These are phyloP conservation scores for Astreopora myriophthalma DNA, from an alignment of 64 coral and sea anemone species.

Conservation along the genomic window DNA sequence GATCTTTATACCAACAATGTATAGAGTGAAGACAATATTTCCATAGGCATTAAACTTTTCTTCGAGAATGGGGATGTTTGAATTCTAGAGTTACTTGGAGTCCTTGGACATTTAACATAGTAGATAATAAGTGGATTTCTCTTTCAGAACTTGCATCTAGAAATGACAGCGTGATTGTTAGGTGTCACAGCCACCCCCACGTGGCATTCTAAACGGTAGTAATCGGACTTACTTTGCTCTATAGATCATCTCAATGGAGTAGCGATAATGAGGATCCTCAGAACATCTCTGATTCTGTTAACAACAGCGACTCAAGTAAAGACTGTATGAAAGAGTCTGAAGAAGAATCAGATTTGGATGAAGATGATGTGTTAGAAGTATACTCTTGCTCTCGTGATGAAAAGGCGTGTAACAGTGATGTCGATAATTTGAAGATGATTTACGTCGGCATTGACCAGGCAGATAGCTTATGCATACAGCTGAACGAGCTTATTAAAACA, in stretches of 20 bases:
- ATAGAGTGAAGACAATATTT: slow-evolving; percentile 13
- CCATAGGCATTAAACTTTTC: not conserved
- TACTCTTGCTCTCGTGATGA: slow-evolving; percentile 50
- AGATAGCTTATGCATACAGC: slow-evolving; percentile 48
- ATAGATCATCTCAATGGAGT: slow-evolving; percentile 19
- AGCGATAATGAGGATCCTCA: slow-evolving; percentile 23
- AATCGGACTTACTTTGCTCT: slow-evolving; percentile 51
- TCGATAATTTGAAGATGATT: slow-evolving; percentile 71
- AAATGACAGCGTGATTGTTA: slow-evolving; percentile 63
- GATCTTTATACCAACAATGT: not conserved
- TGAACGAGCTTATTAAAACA: slow-evolving; percentile 58
- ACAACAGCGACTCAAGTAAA: slow-evolving; percentile 57
- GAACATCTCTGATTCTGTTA: slow-evolving; percentile 40
- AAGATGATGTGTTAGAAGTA: slow-evolving; percentile 22
- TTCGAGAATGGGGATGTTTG: not conserved
- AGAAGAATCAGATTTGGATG: slow-evolving; percentile 59
- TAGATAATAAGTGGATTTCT: slow-evolving; percentile 37
- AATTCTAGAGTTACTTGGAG: slow-evolving; percentile 12
- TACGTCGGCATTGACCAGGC: slow-evolving; percentile 69
- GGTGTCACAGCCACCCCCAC: slow-evolving; percentile 69
- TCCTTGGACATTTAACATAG: not conserved
- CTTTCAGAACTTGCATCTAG: slow-evolving; percentile 69
- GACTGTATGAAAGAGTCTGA: slow-evolving; percentile 46
- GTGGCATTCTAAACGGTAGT: slow-evolving; percentile 33
- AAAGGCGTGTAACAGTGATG: slow-evolving; percentile 42